A percentile compares a stretch with the other conserved stretches of the same genome.
These are phyloP conservation scores for Porites lutea DNA, from an alignment of 64 coral and sea anemone genomes.

Conservation along the genomic window DNA sequence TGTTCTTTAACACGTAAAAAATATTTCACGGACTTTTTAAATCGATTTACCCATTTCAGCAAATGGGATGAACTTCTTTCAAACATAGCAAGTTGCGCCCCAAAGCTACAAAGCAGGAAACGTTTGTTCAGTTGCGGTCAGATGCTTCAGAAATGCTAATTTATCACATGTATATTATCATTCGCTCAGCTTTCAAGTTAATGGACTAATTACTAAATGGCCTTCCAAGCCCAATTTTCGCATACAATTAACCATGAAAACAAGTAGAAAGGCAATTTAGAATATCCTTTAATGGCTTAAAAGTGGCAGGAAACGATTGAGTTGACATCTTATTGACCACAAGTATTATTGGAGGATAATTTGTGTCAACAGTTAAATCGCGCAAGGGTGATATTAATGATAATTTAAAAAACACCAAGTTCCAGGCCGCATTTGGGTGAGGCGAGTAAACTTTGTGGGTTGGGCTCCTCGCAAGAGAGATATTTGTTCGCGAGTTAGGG, in stretches of 20 bases:
- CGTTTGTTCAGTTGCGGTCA: neutral
- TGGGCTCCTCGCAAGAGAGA: neutral
- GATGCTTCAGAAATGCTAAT: conserved; percentile 34
- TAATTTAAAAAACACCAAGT: neutral
- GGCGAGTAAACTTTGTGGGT: conserved; percentile 1
- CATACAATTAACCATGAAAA: conserved; percentile 45
- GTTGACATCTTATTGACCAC: conserved; percentile 25
- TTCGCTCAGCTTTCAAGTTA: conserved; percentile 35
- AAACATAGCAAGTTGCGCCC: no score
- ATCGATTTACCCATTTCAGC: no score
- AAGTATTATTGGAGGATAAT: conserved; percentile 32
- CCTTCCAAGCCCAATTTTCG: conserved; percentile 40
- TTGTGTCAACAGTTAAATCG: conserved; percentile 19
- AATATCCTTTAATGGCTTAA: conserved; percentile 51
- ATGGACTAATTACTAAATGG: conserved; percentile 63
- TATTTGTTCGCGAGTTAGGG: neutral
- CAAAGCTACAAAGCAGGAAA: neutral
- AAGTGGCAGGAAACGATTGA: conserved; percentile 53
- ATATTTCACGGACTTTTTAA: neutral
- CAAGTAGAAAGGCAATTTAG: conserved; percentile 15
- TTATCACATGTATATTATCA: conserved; percentile 15
- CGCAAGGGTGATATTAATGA: conserved; percentile 15
- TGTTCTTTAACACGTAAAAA: neutral
- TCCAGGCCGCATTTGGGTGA: conserved; percentile 2
- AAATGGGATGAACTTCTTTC: no score